Evolutionary conservation across 2,113 vertebrate species (phyloP), one percentile per base, ranked within the genome.

Genomic region (Rana temporaria): DNA sequence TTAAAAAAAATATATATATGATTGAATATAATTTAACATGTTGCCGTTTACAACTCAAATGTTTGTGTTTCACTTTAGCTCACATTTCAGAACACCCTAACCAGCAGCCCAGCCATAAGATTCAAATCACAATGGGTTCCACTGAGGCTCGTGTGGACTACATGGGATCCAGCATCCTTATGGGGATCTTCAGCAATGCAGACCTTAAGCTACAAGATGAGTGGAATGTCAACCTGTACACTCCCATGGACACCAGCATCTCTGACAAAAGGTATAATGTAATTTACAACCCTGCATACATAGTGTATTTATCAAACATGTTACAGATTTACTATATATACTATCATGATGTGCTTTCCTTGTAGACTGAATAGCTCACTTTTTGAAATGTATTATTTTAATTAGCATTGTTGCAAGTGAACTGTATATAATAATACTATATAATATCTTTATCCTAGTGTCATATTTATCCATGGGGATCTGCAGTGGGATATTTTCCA

Each of bases 401-500:
- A 1, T 11, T 48, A 48, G 0, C 12, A 48, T 14, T 6, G 8
- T 14, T 3, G 1, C 6, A 48, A 48, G 42, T 48, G 3, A 48
- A 48, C 12, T 48, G 34, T 42, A n/a, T 53, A 24, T 70, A 52
- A 52, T 17, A 52, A 8, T 56, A 6, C 16, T 20, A 30, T 30
- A 19, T 14, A 78, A 16, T 66, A 24, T 89, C 0, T 86, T 84
- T 85, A 56, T 56, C 87, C 55, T 87, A 99, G 98, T 87, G 97
- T 96, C 87, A 97, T 99, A 89, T 99, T 99, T 87, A 93, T 99
- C 88, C 98, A 99, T 70, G 98, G 98, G 74, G 98, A 99, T 89
- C 87, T 99, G 89, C 97, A 99, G 88, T 99, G 98, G 98, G 97
- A 99, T 92, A 98, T 99, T 86, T 99, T 99, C 90, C 98, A 99